phyloP scores from a whole-genome alignment of 2,797 vertebrate species.

The Aplochiton taeniatus region DNA sequence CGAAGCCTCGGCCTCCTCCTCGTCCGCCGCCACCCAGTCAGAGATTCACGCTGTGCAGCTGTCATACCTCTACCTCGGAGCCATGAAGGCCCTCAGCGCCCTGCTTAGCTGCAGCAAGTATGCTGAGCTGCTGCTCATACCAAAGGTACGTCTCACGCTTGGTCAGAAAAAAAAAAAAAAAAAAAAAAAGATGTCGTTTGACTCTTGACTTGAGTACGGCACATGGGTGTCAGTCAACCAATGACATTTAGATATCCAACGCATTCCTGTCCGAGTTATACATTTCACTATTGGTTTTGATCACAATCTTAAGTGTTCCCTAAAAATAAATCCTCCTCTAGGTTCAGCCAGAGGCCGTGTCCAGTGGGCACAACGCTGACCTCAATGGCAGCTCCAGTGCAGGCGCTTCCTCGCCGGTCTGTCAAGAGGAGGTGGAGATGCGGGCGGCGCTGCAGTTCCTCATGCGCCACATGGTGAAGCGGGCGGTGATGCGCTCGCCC shows the following conservation, averaged over 20 bases:
- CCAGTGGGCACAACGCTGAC: conserved; percentile 93
- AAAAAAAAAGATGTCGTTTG: too few species aligned
- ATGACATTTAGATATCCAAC: too few species aligned
- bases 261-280: too few species aligned
- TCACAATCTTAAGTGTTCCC: not conserved
- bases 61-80: conserved; percentile 94
- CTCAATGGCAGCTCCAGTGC: conserved; percentile 51
- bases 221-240: too few species aligned
- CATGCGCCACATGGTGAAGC: conserved; percentile 98
- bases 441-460: conserved; percentile 93
- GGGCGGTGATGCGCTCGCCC: conserved; percentile 94
- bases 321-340: conserved; percentile 12
- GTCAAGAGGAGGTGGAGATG: conserved; percentile 93
- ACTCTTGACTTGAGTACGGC: too few species aligned
- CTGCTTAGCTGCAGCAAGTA: conserved; percentile 98
- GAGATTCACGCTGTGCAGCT: conserved; percentile 94
- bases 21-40: conserved; percentile 65
- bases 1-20: conserved; percentile 55
- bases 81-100: conserved; percentile 94
- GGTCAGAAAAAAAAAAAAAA: not conserved
- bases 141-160: conserved; percentile 77
- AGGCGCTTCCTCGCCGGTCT: conserved; percentile 82
- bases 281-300: not conserved
- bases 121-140: conserved; percentile 93
- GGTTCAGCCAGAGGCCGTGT: conserved; percentile 67